Evolutionary conservation across 2,888 invertebrate genomes (phyloP), one percentile per base, ranked within the genome.

Genomic region (Philonicus albiceps): DNA sequence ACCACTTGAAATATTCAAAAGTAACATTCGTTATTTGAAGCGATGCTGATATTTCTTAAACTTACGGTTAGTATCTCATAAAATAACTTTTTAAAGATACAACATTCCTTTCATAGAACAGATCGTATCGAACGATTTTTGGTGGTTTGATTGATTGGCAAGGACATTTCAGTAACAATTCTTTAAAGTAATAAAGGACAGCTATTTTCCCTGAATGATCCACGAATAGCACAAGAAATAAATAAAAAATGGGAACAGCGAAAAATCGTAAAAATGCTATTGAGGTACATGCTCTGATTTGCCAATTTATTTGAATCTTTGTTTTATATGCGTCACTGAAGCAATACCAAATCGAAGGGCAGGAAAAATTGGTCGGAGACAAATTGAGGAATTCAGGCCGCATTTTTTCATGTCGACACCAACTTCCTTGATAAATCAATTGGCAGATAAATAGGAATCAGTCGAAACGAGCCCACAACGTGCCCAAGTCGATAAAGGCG

Each of bases 371-470:
- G 19, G 7, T 13, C 22, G 2, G 22, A 11, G 22, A 64, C 8
- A 22, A 19, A 64, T 64, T 64, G 64, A 64, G 64, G 22, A 64
- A 64, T 64, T 11, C 22, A 6, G 22, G 22, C 0, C 22, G 22
- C 64, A 64, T 11, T 64, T 64, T 64, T 19, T 64, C 64, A 72
- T 85, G 37, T 11, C 31, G 19, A 16, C 72, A 19, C 72, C 22
- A 7, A n/a, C 27, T 85, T 64, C 40, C 40, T 64, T 85, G 85
- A 85, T 73, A 72, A 73, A 85, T 85, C 30, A 73, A 85, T 37
- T 19, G 85, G n/a, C 7, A 40, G 64, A 64, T 85, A 73, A 85
- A 64, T 85, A 73, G 43, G 85, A 73, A 85, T 85, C 85, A 85
- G 13, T 27, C 27, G n/a, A 72, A 72, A 73, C 72, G 72, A 85